A percentile compares a stretch with the other conserved stretches of the same genome.
Conservation (phyloP, 2,888 invertebrate species). For the Xestia xanthographa region DNA sequence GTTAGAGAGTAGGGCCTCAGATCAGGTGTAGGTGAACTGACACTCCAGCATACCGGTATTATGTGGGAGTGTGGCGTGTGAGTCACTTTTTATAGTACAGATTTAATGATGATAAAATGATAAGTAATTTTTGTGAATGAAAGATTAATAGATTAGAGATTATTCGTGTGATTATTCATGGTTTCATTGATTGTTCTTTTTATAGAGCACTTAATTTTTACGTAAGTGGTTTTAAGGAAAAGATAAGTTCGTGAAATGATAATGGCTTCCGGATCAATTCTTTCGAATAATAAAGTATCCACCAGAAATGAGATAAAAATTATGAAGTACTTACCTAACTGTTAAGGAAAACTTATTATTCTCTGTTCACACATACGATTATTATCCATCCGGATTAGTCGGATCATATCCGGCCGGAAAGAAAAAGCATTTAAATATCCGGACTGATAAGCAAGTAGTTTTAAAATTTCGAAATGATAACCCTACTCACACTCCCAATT, state of each 20-base stretch:
- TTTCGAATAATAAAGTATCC: slow-evolving; percentile 10
- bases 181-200: slow-evolving; percentile 27
- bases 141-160: slow-evolving; percentile 33
- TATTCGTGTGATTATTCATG: slow-evolving; percentile 9
- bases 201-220: slow-evolving; percentile 18
- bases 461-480: background rate
- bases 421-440: background rate
- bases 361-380: background rate
- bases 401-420: background rate
- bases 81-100: slow-evolving; percentile 13
- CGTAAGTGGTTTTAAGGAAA: background rate
- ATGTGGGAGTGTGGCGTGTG: background rate
- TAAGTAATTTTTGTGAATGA: slow-evolving; percentile 32
- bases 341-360: background rate
- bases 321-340: background rate
- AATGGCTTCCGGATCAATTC: slow-evolving; percentile 27
- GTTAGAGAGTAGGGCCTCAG: no score
- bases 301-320: background rate
- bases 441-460: no score
- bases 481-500: background rate
- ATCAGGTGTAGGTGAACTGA: background rate
- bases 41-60: background rate
- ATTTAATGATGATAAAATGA: slow-evolving; percentile 10
- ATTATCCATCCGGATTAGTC: slow-evolving; percentile 1
- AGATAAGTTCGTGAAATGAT: slow-evolving; percentile 10